These are phyloP conservation scores for Halocynthia aurantium DNA, from an alignment of 23 tunicate genomes.

Conservation along the genomic window DNA sequence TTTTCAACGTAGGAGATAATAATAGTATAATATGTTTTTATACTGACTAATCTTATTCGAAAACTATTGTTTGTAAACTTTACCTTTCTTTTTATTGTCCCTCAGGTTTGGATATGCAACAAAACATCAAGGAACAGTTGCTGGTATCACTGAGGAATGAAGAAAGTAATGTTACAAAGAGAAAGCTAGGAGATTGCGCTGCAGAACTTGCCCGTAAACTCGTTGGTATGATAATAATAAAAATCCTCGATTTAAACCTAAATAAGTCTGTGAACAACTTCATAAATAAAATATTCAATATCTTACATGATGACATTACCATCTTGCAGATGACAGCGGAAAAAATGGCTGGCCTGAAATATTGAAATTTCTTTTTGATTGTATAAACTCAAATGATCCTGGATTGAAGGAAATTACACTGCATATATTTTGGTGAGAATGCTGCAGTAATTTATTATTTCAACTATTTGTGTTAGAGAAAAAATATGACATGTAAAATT, in stretches of 20 bases:
- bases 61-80: background rate
- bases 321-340: constrained; percentile 53
- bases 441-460: background rate
- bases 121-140: constrained; percentile 29
- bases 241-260: background rate
- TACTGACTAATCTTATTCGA: background rate
- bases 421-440: constrained; percentile 66
- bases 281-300: background rate
- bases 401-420: constrained; percentile 65
- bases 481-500: background rate
- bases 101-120: constrained; percentile 38
- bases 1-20: too few species aligned
- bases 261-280: background rate
- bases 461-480: background rate
- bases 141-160: constrained; percentile 31
- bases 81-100: background rate
- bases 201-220: constrained; percentile 75
- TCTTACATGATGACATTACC: background rate
- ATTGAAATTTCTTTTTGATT: constrained; percentile 72
- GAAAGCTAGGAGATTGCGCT: constrained; percentile 67
- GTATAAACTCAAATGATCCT: constrained; percentile 53
- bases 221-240: constrained; percentile 25
- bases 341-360: constrained; percentile 85
- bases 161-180: constrained; percentile 30
- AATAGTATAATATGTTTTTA: too few species aligned